phyloP scores from a whole-genome alignment of 2,113 vertebrate genomes.

The Bubo blakistoni region DNA sequence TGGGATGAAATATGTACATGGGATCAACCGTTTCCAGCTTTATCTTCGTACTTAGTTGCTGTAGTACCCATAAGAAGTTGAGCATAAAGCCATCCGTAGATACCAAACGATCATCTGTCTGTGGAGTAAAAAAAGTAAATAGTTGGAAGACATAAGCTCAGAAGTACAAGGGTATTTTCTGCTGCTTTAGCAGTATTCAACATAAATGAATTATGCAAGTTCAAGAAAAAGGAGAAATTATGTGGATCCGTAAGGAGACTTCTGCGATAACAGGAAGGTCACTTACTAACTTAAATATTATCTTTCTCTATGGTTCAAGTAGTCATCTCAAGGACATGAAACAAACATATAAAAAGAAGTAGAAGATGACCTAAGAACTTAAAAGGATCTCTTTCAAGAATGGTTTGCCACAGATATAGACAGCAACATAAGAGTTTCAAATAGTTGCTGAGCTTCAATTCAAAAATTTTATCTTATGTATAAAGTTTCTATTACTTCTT shows the following conservation, averaged over 20 bases:
- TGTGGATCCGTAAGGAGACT: neutral
- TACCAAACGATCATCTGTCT: conserved; percentile 96
- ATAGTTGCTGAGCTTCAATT: neutral
- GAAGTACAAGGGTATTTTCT: neutral
- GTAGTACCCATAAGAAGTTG: conserved; percentile 97
- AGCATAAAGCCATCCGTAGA: conserved; percentile 98
- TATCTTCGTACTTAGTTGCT: conserved; percentile 97
- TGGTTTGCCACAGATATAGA: neutral
- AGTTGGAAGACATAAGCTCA: neutral
- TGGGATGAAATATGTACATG: conserved; percentile 93
- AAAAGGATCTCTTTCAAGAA: neutral
- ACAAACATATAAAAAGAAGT: neutral
- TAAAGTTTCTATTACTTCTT: neutral
- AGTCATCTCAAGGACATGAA: neutral
- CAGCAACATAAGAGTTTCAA: neutral
- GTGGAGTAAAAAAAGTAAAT: neutral
- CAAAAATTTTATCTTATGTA: neutral
- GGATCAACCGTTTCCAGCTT: conserved; percentile 98
- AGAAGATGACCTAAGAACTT: neutral
- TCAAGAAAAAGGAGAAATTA: neutral
- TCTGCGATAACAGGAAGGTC: neutral
- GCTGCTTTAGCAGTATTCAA: neutral
- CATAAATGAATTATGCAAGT: neutral
- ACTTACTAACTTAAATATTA: neutral
- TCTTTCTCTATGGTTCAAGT: neutral